Evolutionary conservation across 2,888 invertebrate species (phyloP), one percentile per base, ranked within the genome.

Genomic region (Alloscopus bannaensis): DNA sequence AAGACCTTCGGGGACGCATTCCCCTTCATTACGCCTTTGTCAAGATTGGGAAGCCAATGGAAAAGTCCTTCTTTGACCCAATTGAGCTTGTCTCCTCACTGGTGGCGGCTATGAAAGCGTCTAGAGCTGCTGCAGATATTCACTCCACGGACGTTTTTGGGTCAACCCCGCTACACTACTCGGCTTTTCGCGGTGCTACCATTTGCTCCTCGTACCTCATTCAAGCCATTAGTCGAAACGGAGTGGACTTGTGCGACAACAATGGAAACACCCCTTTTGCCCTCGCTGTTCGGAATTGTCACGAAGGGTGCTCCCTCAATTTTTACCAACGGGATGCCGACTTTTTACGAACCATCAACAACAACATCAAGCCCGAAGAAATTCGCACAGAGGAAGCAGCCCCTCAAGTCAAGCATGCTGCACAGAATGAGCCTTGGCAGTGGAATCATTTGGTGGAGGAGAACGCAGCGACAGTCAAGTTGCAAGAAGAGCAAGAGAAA

Each of bases 11-110:
- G 6, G 87, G 87, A 6, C 85, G 89, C 60, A 86, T 88, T 26
- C 89, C 90, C 3, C 86, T 90, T 22, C 90, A 90, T 86, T 89
- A 90, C 85, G 89, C 88, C 2, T 90, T 90, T 85, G 86, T 88
- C 13, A 88, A 88, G 81, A 87, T 87, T 62, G 86, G 86, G 36
- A 86, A 83, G 84, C 87, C 86, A 55, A 81, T 65, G 2, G 65
- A 68, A 16, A 28, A 36, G 1, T 77, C 70, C 0, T 78, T 86
- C 31, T 83, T 84, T 81, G 82, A 86, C 69, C 40, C 85, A 65
- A 89, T 90, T 70, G 89, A 89, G 83, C 80, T 90, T 72, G 88
- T 88, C 60, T 87, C 87, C 68, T 84, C 89, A 26, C 76, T 90
- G 59, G 88, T 88, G 0, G 84, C 86, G 24, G 87, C 87, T 20